phyloP scores from a whole-genome alignment of 1,140 invertebrate genomes.

The Oscheius sp. region DNA sequence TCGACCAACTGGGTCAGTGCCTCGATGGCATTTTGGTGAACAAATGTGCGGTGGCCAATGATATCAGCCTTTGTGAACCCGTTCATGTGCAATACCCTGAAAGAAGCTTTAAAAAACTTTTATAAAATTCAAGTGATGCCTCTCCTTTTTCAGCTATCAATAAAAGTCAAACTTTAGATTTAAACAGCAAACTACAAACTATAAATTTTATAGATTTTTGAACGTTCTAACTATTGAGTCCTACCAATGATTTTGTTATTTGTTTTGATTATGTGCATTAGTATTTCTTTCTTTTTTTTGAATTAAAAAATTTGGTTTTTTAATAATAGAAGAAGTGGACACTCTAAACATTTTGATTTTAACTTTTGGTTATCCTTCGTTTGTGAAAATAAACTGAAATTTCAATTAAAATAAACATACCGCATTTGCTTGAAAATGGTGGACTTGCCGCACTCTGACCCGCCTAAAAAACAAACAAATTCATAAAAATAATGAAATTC shows the following conservation, averaged over 20 bases:
- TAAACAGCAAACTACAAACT: no score
- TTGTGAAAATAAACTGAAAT: background rate
- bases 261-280: background rate
- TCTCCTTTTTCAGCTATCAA: no score
- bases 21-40: slow-evolving; percentile 83
- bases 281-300: no score
- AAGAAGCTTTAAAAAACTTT: no score
- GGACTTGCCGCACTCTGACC: slow-evolving; percentile 40
- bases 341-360: no score
- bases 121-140: no score
- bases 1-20: slow-evolving; percentile 75
- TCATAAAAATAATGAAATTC: slow-evolving; percentile 9
- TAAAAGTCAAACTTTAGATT: no score
- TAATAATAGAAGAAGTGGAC: no score
- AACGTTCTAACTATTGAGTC: no score
- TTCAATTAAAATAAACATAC: slow-evolving; percentile 7
- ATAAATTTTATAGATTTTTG: no score
- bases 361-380: background rate
- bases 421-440: slow-evolving; percentile 44
- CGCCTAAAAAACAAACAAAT: slow-evolving; percentile 33
- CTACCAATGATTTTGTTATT: no score
- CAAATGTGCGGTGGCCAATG: slow-evolving; percentile 80
- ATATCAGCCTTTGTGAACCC: slow-evolving; percentile 90
- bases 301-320: no score
- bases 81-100: slow-evolving; percentile 83